Evolutionary conservation across 2,888 invertebrate species (phyloP).

Genomic region (Sycophila texana): DNA sequence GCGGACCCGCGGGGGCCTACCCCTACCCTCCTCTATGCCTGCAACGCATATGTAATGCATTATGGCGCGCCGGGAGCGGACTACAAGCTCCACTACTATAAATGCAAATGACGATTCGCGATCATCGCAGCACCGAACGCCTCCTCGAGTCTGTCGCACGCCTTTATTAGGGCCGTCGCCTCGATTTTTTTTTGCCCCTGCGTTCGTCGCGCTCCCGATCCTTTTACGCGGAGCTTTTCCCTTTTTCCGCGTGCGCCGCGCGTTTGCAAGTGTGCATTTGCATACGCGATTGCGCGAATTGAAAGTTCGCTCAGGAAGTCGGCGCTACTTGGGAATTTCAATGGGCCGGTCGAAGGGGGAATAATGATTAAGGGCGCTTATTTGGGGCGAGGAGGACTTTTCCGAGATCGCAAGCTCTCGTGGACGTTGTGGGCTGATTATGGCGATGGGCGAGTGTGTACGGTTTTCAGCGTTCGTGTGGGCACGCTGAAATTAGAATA

Average conservation of each 20-base stretch:
- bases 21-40: neutral
- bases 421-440: neutral
- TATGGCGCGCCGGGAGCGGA: neutral
- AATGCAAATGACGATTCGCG: conserved; percentile 57
- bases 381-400: neutral
- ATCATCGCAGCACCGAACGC: conserved; percentile 17
- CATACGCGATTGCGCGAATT: conserved; percentile 18
- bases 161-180: neutral
- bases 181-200: neutral
- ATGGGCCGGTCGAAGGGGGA: neutral
- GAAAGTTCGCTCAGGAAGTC: neutral
- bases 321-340: conserved; percentile 7
- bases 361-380: conserved; percentile 19
- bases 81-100: conserved; percentile 56
- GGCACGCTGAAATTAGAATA: too few species aligned
- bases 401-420: neutral
- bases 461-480: too few species aligned
- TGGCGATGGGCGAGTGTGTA: neutral
- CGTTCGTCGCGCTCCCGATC: neutral
- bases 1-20: conserved; percentile 34
- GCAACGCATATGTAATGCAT: conserved; percentile 44
- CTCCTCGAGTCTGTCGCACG: neutral
- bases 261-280: neutral
- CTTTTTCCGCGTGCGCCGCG: neutral
- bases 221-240: neutral